Evolutionary conservation across 1,140 invertebrate genomes (phyloP), one percentile per base, ranked within the genome.

Genomic region (Caligus rogercresseyi): DNA sequence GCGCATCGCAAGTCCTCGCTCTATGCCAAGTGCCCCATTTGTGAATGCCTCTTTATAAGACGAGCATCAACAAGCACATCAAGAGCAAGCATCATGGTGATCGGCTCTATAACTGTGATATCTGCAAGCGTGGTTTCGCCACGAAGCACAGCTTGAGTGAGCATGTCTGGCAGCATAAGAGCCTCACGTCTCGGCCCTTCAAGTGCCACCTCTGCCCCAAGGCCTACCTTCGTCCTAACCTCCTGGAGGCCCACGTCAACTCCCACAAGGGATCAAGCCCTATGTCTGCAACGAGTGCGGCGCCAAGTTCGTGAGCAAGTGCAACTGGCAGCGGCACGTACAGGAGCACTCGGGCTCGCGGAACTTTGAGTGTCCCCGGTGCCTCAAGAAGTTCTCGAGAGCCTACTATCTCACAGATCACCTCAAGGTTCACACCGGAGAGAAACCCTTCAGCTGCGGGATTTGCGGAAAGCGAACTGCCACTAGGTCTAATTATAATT

Each of bases 71-170:
- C n/a, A 80, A 82, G 7, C 87, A 90, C 69, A 81, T 89, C 75
- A 78, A 79, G 0, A 85, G 83, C 21, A 69, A 66, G 21, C 84
- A 87, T 72, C 83, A 80, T 66, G 84, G 81, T 16, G 78, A 81
- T 57, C 80, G 81, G 56, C 84, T 84, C 3, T 86, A 80, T 73
- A 76, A 80, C 57, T 91, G 88, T 74, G 77, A 82, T 58, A 82
- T 89, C 25, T 90, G 88, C 74, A 85, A 82, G 65, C 89, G 88
- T 70, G 77, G 79, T 24, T 90, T 90, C 73, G 83, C 82, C 54
- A 89, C 87, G 51, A 88, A 88, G 73, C 88, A 86, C 84, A 91
- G 90, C 72, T 75, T 90, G 43, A 84, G 87, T 68, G 77, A 87
- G 65, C 88, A 91, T 74, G 81, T 83, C 62, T 90, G 87, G 87